phyloP scores from a whole-genome alignment of 2,113 vertebrate species.

The Phycodurus eques region DNA sequence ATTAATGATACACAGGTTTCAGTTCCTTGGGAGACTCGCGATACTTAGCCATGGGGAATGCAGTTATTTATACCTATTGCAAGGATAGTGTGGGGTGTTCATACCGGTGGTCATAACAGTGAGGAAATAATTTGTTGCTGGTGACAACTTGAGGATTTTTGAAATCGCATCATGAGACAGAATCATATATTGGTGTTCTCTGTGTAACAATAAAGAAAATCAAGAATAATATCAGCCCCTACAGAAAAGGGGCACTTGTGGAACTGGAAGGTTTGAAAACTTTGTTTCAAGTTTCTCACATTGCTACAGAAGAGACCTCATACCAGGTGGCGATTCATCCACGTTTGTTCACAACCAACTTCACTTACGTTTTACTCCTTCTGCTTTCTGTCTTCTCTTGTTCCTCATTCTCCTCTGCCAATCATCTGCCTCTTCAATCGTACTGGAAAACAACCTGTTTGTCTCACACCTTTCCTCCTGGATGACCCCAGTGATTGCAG shows the following conservation, averaged over 20 bases:
- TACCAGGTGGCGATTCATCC: constrained; percentile 14
- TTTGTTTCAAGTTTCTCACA: background rate
- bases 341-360: background rate
- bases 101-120: background rate
- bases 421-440: constrained; percentile 38
- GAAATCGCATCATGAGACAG: too few relatives aligned
- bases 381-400: constrained; percentile 3
- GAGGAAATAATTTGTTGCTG: too few relatives aligned
- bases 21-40: background rate
- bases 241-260: background rate
- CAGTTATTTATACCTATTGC: background rate
- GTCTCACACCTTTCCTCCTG: constrained; percentile 5
- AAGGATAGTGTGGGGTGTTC: background rate
- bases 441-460: background rate
- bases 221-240: background rate
- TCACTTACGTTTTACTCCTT: constrained; percentile 10
- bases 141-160: too few relatives aligned
- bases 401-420: constrained; percentile 42
- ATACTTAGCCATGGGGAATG: background rate
- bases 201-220: background rate
- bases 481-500: constrained; percentile 87
- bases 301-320: background rate
- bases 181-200: background rate
- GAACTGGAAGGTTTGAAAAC: background rate
- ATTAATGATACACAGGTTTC: background rate